Percentiles rank a stretch among this genome's conserved stretches.
phyloP scores from a whole-genome alignment of 2,888 invertebrate species.

The Leptopilina drosophilae region DNA sequence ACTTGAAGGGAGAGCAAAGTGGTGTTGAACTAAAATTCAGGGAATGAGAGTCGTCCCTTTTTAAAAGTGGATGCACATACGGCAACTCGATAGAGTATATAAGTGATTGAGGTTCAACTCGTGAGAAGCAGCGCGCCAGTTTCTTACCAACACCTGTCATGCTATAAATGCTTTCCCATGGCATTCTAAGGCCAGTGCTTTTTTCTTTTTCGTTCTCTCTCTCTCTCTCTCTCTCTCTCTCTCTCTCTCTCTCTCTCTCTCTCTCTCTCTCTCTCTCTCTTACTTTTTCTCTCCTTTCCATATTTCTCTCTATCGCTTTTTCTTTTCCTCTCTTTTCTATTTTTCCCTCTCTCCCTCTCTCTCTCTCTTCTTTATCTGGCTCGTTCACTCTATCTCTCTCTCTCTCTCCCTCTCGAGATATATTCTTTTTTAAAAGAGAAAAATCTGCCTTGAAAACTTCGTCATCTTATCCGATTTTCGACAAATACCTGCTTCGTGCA shows the following conservation, averaged over 20 bases:
- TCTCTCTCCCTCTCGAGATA: not conserved
- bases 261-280: not conserved
- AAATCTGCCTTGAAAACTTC: conserved; percentile 1
- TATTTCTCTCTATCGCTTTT: too few species aligned
- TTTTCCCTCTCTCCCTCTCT: not conserved
- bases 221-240: not conserved
- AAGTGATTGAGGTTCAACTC: conserved; percentile 30
- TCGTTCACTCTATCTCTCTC: too few species aligned
- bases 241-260: not conserved
- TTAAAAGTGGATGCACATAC: conserved; percentile 20
- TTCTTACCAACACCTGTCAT: conserved; percentile 23
- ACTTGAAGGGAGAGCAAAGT: conserved; percentile 25
- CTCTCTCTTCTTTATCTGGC: not conserved
- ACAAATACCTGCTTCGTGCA: not conserved
- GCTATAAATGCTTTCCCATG: conserved; percentile 28
- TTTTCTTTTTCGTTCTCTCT: not conserved
- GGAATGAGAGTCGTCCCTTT: conserved; percentile 24
- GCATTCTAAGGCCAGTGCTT: conserved; percentile 17
- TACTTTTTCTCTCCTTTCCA: too few species aligned
- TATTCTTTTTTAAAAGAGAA: not conserved
- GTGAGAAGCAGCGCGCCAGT: conserved; percentile 23
- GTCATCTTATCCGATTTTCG: conserved; percentile 16
- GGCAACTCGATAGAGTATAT: conserved; percentile 10
- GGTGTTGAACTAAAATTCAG: conserved; percentile 2
- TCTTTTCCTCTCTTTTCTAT: not conserved